phyloP scores from a whole-genome alignment of 2,888 invertebrate species.

The Dinocampus coccinellae region DNA sequence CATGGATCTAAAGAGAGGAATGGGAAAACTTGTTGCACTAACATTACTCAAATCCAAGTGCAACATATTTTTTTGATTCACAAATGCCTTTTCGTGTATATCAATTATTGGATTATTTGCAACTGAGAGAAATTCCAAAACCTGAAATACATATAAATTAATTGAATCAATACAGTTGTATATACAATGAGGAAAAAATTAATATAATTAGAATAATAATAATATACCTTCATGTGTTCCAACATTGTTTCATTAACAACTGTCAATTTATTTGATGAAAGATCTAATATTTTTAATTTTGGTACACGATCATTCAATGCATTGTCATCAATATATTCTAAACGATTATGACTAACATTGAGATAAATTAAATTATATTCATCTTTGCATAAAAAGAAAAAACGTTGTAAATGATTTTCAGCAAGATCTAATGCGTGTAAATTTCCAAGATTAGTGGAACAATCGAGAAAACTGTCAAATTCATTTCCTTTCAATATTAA shows the following conservation, averaged over 20 bases:
- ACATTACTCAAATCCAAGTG: constrained; percentile 60
- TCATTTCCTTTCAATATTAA: constrained; percentile 60
- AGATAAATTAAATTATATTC: constrained; percentile 88
- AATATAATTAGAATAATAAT: not conserved
- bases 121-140: constrained; percentile 59
- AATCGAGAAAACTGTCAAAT: constrained; percentile 66
- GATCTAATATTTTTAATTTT: constrained; percentile 60
- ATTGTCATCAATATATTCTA: constrained; percentile 79
- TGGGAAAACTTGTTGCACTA: constrained; percentile 53
- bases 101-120: constrained; percentile 62
- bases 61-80: constrained; percentile 51
- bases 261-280: constrained; percentile 60
- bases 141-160: constrained; percentile 50
- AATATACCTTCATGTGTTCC: constrained; percentile 60
- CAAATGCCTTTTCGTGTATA: constrained; percentile 63
- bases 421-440: constrained; percentile 87
- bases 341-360: constrained; percentile 86
- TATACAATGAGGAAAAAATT: not conserved
- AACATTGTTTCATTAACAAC: constrained; percentile 65
- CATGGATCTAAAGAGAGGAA: constrained; percentile 57
- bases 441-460: constrained; percentile 80
- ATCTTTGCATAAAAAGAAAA: constrained; percentile 79
- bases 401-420: constrained; percentile 78
- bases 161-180: too few relatives aligned
- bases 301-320: constrained; percentile 60